These are phyloP conservation scores for Odocoileus virginianus DNA, from an alignment of 2,113 vertebrate species.

Conservation along the genomic window DNA sequence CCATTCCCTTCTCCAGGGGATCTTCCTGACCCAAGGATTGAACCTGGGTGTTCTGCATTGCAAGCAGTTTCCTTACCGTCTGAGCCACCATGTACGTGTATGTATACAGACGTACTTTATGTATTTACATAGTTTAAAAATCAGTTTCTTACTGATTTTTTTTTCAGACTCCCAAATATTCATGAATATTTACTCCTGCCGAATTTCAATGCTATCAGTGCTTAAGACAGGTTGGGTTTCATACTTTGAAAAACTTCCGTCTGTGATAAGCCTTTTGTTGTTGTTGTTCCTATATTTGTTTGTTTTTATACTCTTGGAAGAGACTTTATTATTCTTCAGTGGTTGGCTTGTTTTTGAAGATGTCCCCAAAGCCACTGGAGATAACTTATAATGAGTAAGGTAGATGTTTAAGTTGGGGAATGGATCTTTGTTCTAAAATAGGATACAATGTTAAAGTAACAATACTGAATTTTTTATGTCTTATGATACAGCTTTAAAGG, in stretches of 20 bases:
- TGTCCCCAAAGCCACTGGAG: not conserved
- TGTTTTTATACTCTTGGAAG: not conserved
- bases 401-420: not conserved
- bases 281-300: not conserved
- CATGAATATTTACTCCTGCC: not conserved
- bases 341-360: conserved; percentile 41
- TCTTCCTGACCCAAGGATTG: not conserved
- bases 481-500: not conserved
- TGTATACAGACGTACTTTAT: not conserved
- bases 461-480: not conserved
- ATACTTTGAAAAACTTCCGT: not conserved
- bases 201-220: not conserved
- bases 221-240: not conserved
- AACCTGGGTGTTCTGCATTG: not conserved
- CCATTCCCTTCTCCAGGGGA: not conserved
- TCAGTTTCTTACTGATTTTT: not conserved
- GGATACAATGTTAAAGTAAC: not conserved
- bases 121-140: not conserved
- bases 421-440: conserved; percentile 2
- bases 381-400: not conserved
- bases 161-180: not conserved
- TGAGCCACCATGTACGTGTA: not conserved
- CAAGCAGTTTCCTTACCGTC: not conserved
- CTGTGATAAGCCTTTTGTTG: not conserved
- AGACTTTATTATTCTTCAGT: not conserved